Percentiles rank a stretch among this genome's conserved stretches.
phyloP scores from a whole-genome alignment of 1,140 invertebrate genomes.

The Drosophila jambulina region DNA sequence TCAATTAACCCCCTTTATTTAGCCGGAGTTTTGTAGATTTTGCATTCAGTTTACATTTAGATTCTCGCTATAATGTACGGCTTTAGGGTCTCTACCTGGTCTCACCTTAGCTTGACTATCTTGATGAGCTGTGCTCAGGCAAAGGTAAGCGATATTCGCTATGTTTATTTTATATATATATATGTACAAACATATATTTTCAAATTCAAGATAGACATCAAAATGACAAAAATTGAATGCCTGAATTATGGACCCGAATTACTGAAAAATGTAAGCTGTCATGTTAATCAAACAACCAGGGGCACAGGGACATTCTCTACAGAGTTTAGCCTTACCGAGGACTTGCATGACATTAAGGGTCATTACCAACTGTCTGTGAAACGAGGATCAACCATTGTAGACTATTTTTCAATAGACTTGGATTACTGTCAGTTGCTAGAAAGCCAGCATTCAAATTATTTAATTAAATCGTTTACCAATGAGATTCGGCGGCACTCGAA shows the following conservation, averaged over 20 bases:
- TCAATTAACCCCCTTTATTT: too few species aligned
- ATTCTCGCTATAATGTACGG: neutral
- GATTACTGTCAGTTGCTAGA: conserved; percentile 26
- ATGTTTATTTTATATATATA: too few species aligned
- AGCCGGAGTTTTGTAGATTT: neutral
- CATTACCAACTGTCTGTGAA: conserved; percentile 11
- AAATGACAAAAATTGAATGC: conserved; percentile 4
- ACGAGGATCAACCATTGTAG: neutral
- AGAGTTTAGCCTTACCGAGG: conserved; percentile 5
- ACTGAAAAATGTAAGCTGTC: neutral
- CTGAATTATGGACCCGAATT: neutral
- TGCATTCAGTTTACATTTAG: neutral
- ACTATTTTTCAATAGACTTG: conserved; percentile 15
- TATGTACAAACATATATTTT: too few species aligned
- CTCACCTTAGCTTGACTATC: neutral
- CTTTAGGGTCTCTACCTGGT: neutral
- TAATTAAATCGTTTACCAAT: conserved; percentile 8
- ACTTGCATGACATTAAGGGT: neutral
- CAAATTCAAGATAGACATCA: neutral
- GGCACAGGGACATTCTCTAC: neutral
- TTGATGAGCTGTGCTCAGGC: neutral
- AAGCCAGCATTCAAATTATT: conserved; percentile 4
- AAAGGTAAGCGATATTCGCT: neutral
- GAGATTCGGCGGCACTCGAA: conserved; percentile 20
- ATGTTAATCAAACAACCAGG: neutral